Percentiles rank a stretch among this genome's conserved stretches.
Evolutionary conservation across 1,140 invertebrate species (phyloP).

Genomic region (Campodea augens): DNA sequence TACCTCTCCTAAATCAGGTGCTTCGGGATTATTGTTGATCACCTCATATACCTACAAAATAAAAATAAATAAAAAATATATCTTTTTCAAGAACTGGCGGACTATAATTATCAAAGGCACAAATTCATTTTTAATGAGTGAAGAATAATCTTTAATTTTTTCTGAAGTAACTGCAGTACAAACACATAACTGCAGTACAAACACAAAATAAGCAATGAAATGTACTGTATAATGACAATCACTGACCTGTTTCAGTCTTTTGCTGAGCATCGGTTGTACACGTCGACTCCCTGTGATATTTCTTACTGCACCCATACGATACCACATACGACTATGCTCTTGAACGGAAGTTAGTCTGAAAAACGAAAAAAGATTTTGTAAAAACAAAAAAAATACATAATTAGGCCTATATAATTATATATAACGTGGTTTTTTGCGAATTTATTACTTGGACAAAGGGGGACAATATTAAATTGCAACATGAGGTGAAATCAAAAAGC

Average conservation of each 20-base stretch:
- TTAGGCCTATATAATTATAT: too few species aligned
- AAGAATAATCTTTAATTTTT: neutral
- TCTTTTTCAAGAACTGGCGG: too few species aligned
- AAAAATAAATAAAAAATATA: too few species aligned
- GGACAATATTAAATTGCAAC: too few species aligned
- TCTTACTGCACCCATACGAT: slow-evolving; percentile 37
- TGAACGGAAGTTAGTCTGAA: slow-evolving; percentile 29
- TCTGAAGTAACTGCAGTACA: neutral
- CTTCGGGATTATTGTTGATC: slow-evolving; percentile 25
- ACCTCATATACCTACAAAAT: slow-evolving; percentile 26
- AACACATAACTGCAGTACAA: neutral
- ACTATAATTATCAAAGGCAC: too few species aligned
- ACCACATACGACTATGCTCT: slow-evolving; percentile 34
- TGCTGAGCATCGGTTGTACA: slow-evolving; percentile 23
- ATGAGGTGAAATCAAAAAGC: too few species aligned
- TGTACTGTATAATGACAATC: too few species aligned
- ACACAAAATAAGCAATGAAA: neutral
- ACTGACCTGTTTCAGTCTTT: slow-evolving; percentile 23
- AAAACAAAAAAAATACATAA: too few species aligned
- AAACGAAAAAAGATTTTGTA: neutral
- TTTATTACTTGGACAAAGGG: too few species aligned
- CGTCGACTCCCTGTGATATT: slow-evolving; percentile 31
- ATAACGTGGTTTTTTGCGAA: too few species aligned
- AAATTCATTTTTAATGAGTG: too few species aligned
- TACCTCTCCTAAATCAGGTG: slow-evolving; percentile 24